Evolutionary conservation across 2,888 invertebrate genomes (phyloP).

Genomic region (Tipula confusa): DNA sequence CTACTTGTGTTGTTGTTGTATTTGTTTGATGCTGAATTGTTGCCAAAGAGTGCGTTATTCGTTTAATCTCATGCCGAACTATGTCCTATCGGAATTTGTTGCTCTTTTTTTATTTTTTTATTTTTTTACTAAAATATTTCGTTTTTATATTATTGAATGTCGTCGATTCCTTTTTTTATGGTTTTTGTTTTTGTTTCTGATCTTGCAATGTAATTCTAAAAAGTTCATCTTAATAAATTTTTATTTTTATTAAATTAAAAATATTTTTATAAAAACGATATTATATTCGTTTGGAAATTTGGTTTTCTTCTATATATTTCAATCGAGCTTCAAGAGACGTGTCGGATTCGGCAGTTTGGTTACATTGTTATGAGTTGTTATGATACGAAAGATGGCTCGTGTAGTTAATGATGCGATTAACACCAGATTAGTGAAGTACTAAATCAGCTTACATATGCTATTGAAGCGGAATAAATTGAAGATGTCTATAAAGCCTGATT

Average conservation of each 20-base stretch:
- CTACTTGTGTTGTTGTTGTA: not conserved
- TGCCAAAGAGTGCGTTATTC: constrained; percentile 27
- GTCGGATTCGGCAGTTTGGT: too few species aligned
- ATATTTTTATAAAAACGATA: not conserved
- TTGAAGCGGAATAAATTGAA: too few species aligned
- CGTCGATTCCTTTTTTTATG: constrained; percentile 27
- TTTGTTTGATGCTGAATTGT: not conserved
- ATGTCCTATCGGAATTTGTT: constrained; percentile 32
- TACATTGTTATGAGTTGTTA: too few species aligned
- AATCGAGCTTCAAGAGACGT: too few species aligned
- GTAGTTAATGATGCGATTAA: too few species aligned
- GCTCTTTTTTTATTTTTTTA: not conserved
- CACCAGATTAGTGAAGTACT: too few species aligned
- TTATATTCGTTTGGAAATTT: not conserved
- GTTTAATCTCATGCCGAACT: constrained; percentile 32
- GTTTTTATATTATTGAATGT: constrained; percentile 26
- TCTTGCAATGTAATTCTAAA: constrained; percentile 4
- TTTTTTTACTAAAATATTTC: not conserved
- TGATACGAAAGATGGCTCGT: too few species aligned
- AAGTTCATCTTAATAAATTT: not conserved
- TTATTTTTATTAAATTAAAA: constrained; percentile 8
- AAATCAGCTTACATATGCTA: too few species aligned
- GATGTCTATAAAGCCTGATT: too few species aligned
- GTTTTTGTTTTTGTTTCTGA: too few species aligned
- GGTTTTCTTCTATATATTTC: too few species aligned